Base-by-base conservation (phyloP, 2,888 invertebrate genomes). In the Tetropium fuscum region DNA sequence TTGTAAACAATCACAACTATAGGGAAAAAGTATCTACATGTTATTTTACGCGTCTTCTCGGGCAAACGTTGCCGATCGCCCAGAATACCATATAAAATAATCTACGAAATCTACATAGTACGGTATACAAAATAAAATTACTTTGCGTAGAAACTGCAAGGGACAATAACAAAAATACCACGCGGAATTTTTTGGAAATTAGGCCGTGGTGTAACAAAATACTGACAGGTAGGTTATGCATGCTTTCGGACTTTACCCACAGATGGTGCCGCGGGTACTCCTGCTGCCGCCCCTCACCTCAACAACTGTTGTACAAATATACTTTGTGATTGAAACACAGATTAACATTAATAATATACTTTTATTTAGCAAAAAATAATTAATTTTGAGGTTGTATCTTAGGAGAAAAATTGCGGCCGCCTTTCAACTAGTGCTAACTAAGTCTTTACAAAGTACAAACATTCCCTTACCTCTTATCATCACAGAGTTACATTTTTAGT, bases 261-360 rank as follows among this genome's bases (percentile, higher is more conserved):
- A n/a, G n/a, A n/a, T n/a, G n/a, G n/a, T n/a, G n/a, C n/a, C n/a
- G n/a, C n/a, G n/a, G n/a, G n/a, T n/a, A n/a, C n/a, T n/a, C n/a
- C n/a, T n/a, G n/a, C n/a, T n/a, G n/a, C n/a, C 7, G 3, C 18
- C 34, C 48, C 40, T 38, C 22, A 47, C 25, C 51, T 62, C 61
- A 64, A 68, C 66, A 66, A 58, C 61, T 68, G 64, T 68, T 66
- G 60, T 68, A 68, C 63, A 68, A 66, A 53, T 64, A 68, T 63
- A 58, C 53, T 58, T 49, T 43, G 34, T 58, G 66, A 53, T 55
- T 58, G 60, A 68, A 68, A 68, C 60, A 66, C 64, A 59, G 54
- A 56, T 53, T 59, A 64, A 56, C 47, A 56, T 40, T 56, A 36
- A 47, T 47, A 48, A 38, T 58, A 47, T 41, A 62, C 45, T 54